Base-by-base conservation (phyloP, 2,888 invertebrate species). In the Sicus ferrugineus region DNA sequence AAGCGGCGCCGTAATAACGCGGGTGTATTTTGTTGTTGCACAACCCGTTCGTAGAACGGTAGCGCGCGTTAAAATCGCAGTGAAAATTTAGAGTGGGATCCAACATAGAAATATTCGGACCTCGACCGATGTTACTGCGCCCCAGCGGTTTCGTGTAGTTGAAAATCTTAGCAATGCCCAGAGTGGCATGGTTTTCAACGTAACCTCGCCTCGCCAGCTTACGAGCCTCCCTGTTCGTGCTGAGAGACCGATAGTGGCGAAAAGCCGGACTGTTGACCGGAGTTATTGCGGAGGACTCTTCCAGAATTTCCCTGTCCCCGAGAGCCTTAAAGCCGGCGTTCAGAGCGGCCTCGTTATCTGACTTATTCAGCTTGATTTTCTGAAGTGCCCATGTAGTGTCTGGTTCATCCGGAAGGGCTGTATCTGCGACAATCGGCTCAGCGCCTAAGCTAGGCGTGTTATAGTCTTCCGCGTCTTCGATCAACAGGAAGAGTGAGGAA, bases 21-120 rank as follows among this genome's bases (percentile, higher is more conserved):
- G 91, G 90, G 74, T 92, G 86, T 9, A 86, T 76, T 70, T 90
- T 81, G 81, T 92, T 93, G 80, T 95, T 95, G 81, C 95, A 95
- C 3, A 89, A 88, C 0, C 95, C 95, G 75, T 93, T 90, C 46
- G 89, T 87, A 0, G 87, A 87, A 21, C 95, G 86, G 81, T 91
- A 95, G 75, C 87, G 89, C 23, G 86, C 83, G 70, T 81, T 81
- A 30, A 81, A 81, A 11, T 80, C 75, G 69, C 89, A 89, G 0
- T 85, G 82, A 0, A 85, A 72, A 9, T 76, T 77, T 0, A 76
- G 1, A 0, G 74, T 73, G 1, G 80, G 78, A 74, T 82, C 80
- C 0, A 76, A 77, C 3, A 85, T 70, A 21, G 75, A 72, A 9
- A 85, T 81, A 14, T 66, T 64, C 0, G 86, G 86, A 0, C 86